A percentile compares a stretch with the other conserved stretches of the same genome.
These are phyloP conservation scores for Crossaster papposus DNA, from an alignment of 53 echinoderm and acorn worm species.

Conservation along the genomic window DNA sequence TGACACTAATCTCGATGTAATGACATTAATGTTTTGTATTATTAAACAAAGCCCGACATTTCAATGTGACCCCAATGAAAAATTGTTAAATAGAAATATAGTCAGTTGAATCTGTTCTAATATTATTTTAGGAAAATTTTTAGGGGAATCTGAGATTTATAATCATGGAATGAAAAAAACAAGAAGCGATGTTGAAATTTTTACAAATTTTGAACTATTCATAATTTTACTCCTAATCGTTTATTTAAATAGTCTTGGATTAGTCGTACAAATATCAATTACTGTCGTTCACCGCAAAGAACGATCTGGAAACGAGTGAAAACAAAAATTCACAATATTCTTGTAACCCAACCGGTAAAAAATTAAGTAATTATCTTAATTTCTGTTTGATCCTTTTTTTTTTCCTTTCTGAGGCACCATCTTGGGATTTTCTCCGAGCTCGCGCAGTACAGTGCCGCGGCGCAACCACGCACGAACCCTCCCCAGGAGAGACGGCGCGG, in stretches of 20 bases:
- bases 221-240: too few relatives aligned
- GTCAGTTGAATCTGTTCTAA: too few relatives aligned
- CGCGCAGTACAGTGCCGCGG: not conserved
- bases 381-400: constrained; percentile 21
- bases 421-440: not conserved
- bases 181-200: too few relatives aligned
- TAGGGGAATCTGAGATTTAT: too few relatives aligned
- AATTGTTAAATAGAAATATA: too few relatives aligned
- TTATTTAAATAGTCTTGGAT: too few relatives aligned
- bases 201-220: too few relatives aligned
- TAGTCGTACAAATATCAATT: too few relatives aligned
- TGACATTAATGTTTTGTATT: too few relatives aligned
- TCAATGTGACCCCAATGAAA: not conserved
- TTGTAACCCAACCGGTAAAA: not conserved
- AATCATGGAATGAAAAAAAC: not conserved
- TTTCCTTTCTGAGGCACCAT: constrained; percentile 12
- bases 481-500: constrained; percentile 41
- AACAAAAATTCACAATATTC: not conserved
- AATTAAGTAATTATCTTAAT: constrained; percentile 51
- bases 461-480: too few relatives aligned
- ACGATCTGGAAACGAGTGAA: not conserved
- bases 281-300: not conserved
- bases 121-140: too few relatives aligned
- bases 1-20: constrained; percentile 5
- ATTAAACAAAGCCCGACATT: not conserved